These are phyloP conservation scores for Trichomycterus rosablanca DNA, from an alignment of 2,113 vertebrate species.

Conservation along the genomic window DNA sequence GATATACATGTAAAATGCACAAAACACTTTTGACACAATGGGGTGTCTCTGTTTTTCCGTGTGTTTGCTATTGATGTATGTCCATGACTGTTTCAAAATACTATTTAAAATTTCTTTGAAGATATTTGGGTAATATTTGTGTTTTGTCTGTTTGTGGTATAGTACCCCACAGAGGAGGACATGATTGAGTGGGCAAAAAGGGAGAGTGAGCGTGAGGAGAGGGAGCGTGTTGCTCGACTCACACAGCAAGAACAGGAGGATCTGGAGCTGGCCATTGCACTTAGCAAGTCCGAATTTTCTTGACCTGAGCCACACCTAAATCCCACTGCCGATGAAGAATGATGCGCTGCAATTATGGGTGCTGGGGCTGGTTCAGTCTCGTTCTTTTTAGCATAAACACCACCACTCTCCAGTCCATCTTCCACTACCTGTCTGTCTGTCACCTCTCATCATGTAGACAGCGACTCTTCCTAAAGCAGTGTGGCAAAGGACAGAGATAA, in stretches of 20 bases:
- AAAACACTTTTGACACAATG: too few relatives aligned
- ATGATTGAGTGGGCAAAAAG: constrained; percentile 99
- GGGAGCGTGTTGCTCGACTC: constrained; percentile 87
- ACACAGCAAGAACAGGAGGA: constrained; percentile 97
- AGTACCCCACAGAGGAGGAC: constrained; percentile 97
- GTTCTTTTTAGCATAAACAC: neutral
- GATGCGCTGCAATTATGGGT: constrained; percentile 25
- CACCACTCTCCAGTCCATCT: neutral
- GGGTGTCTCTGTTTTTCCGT: too few relatives aligned
- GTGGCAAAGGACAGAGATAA: constrained; percentile 6
- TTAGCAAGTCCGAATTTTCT: constrained; percentile 97
- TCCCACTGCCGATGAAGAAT: constrained; percentile 22
- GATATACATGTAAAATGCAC: too few relatives aligned
- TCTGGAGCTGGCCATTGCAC: constrained; percentile 96
- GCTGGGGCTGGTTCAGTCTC: constrained; percentile 16
- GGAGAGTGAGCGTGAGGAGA: constrained; percentile 95
- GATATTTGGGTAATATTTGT: too few relatives aligned
- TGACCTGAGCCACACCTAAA: constrained; percentile 68
- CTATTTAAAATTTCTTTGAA: too few relatives aligned
- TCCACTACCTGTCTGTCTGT: neutral
- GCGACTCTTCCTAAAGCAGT: constrained; percentile 17
- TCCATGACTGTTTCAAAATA: too few relatives aligned
- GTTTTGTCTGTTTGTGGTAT: constrained; percentile 49
- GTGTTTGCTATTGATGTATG: too few relatives aligned
- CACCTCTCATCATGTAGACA: constrained; percentile 15